A percentile compares a stretch with the other conserved stretches of the same genome.
These are phyloP conservation scores for Ormyrus thymus DNA, from an alignment of 2,888 invertebrate genomes.

Conservation along the genomic window DNA sequence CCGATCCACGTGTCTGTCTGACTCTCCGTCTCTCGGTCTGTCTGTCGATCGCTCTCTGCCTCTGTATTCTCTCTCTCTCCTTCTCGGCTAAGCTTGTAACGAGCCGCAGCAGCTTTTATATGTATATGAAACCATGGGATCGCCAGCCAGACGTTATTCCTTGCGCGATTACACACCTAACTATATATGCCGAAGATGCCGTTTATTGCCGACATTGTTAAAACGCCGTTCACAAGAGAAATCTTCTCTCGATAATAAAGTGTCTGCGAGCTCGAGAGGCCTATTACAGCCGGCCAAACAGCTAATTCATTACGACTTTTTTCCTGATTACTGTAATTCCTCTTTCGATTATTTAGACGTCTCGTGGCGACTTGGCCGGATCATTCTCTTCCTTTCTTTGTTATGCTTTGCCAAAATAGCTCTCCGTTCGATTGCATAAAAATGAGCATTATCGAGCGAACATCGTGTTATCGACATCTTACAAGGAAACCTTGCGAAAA, in stretches of 20 bases:
- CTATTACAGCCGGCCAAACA: constrained; percentile 23
- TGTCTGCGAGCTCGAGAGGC: constrained; percentile 23
- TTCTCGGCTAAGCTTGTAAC: background rate
- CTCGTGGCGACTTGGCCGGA: too few relatives aligned
- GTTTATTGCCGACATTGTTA: constrained; percentile 54
- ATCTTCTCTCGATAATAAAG: constrained; percentile 44
- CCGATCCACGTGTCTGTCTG: constrained; percentile 4
- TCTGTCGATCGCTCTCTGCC: constrained; percentile 7
- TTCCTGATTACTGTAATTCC: background rate
- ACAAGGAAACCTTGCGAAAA: too few relatives aligned
- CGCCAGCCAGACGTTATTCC: constrained; percentile 20
- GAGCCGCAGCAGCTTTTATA: background rate
- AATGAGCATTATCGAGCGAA: background rate
- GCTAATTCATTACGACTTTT: constrained; percentile 26
- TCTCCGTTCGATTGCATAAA: background rate
- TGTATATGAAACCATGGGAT: constrained; percentile 30
- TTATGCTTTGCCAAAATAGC: too few relatives aligned
- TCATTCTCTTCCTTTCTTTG: too few relatives aligned
- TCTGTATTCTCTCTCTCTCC: background rate
- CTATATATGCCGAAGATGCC: constrained; percentile 38
- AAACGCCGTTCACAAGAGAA: constrained; percentile 39
- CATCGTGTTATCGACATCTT: too few relatives aligned
- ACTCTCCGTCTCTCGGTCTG: constrained; percentile 14
- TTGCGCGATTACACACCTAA: constrained; percentile 25
- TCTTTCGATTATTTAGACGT: too few relatives aligned